Conservation (phyloP, 2,113 vertebrate genomes). For the Odocoileus hemionus region DNA sequence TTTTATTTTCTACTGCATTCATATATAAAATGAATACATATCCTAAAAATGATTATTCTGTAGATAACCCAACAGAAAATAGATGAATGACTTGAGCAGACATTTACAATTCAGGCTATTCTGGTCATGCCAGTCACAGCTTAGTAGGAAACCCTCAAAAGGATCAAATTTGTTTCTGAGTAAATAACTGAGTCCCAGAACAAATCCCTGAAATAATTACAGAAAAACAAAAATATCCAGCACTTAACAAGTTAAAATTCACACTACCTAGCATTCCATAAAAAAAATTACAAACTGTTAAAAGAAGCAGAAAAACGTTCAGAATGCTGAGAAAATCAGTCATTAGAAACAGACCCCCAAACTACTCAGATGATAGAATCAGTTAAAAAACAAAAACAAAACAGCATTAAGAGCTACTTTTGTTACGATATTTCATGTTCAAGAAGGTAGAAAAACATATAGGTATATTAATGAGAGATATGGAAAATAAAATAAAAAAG, state of each 20-base stretch:
- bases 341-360: not conserved
- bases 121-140: not conserved
- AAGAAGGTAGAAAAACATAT: not conserved
- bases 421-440: not conserved
- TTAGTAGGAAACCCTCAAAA: not conserved
- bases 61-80: not conserved
- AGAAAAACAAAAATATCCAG: not conserved
- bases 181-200: not conserved
- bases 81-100: not conserved
- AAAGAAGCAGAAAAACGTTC: not conserved
- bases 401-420: not conserved
- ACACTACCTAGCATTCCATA: not conserved
- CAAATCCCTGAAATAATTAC: not conserved
- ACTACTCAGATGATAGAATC: not conserved
- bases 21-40: not conserved
- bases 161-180: conserved; percentile 1
- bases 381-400: not conserved
- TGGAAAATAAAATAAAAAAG: not conserved
- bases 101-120: not conserved
- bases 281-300: not conserved
- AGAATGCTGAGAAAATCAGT: not conserved
- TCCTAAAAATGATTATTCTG: not conserved
- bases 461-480: not conserved
- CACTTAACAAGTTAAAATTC: not conserved
- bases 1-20: not conserved